Conservation (phyloP, 1,140 invertebrate genomes). For the Leguminivora glycinivorella region DNA sequence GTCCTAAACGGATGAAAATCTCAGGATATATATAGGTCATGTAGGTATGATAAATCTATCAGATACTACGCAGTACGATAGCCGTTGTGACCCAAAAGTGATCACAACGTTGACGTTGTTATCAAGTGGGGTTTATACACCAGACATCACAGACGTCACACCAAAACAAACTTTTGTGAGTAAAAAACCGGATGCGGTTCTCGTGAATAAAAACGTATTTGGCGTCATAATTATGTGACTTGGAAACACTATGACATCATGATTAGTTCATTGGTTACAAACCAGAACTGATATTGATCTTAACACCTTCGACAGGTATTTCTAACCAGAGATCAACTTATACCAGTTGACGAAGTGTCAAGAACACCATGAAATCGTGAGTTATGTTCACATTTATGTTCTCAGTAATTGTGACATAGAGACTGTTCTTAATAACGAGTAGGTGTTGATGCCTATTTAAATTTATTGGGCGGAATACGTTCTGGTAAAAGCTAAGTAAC, state of each 20-base stretch:
- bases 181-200: constrained; percentile 16
- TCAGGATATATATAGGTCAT: too few relatives aligned
- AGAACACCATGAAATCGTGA: not conserved
- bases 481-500: not conserved
- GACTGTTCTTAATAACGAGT: not conserved
- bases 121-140: not conserved
- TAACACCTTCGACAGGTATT: not conserved
- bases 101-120: not conserved
- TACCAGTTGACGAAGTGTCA: not conserved
- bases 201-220: constrained; percentile 18
- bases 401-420: not conserved
- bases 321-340: not conserved
- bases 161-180: constrained; percentile 13
- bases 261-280: not conserved
- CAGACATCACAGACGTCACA: not conserved
- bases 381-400: not conserved
- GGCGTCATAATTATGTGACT: not conserved
- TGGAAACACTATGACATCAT: constrained; percentile 20
- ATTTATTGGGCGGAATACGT: not conserved
- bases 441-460: not conserved
- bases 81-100: too few relatives aligned
- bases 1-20: too few relatives aligned
- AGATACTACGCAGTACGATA: too few relatives aligned
- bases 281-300: not conserved
- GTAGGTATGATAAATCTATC: too few relatives aligned